Evolutionary conservation across 2,888 invertebrate species (phyloP).

Genomic region (Uloborus plumipes): DNA sequence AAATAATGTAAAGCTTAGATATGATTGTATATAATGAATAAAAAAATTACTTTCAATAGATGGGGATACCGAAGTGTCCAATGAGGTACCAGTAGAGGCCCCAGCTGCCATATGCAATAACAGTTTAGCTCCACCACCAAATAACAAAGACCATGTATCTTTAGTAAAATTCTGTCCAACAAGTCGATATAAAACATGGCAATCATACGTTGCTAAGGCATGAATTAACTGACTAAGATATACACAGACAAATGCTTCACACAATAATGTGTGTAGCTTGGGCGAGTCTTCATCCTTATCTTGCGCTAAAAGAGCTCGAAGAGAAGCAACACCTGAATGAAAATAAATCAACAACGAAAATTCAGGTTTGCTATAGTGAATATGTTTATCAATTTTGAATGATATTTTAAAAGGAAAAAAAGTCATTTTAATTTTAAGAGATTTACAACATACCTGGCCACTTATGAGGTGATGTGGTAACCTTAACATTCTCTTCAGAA

Average conservation of each 20-base stretch:
- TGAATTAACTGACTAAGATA: constrained; percentile 93
- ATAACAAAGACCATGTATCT: constrained; percentile 72
- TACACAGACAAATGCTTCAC: constrained; percentile 93
- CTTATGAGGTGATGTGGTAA: constrained; percentile 69
- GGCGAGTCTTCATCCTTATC: constrained; percentile 97
- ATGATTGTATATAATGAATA: too few relatives aligned
- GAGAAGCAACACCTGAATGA: constrained; percentile 84
- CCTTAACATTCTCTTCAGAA: constrained; percentile 68
- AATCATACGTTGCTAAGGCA: constrained; percentile 92
- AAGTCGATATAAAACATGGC: constrained; percentile 81
- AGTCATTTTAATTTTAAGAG: neutral
- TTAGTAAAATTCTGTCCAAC: constrained; percentile 69
- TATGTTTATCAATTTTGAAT: neutral
- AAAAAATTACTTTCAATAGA: constrained; percentile 49
- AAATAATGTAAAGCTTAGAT: too few relatives aligned
- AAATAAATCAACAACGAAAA: neutral
- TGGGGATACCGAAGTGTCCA: constrained; percentile 32
- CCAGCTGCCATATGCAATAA: constrained; percentile 70
- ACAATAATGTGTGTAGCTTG: constrained; percentile 88
- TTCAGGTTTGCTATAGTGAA: neutral
- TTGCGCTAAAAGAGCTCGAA: constrained; percentile 88
- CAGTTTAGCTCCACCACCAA: constrained; percentile 72
- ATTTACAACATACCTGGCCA: constrained; percentile 78
- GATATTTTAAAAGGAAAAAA: neutral
- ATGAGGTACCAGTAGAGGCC: constrained; percentile 35